Conservation (phyloP, 2,888 invertebrate species). For the Trissonchulus latispiculum region DNA sequence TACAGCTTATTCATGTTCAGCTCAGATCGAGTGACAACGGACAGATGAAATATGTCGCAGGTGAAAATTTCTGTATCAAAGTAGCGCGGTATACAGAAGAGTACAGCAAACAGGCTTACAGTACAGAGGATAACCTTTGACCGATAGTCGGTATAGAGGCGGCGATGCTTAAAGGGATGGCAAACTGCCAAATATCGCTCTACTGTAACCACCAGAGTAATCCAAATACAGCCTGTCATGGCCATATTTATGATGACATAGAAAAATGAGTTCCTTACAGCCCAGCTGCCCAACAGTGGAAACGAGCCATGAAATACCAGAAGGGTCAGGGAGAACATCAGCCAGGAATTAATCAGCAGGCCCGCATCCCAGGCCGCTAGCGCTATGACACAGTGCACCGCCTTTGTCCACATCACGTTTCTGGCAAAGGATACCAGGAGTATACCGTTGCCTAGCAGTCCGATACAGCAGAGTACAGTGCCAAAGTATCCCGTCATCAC, state of each 20-base stretch:
- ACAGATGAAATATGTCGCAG: not conserved
- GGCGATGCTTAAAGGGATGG: not conserved
- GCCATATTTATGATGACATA: slow-evolving; percentile 7
- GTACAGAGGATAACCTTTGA: not conserved
- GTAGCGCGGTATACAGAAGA: slow-evolving; percentile 10
- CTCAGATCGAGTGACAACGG: slow-evolving; percentile 5
- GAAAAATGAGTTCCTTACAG: not conserved
- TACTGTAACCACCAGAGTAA: slow-evolving; percentile 7
- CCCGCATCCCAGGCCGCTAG: not conserved
- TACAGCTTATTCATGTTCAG: slow-evolving; percentile 9
- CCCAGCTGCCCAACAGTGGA: slow-evolving; percentile 6
- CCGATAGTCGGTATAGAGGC: not conserved
- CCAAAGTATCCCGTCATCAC: not conserved
- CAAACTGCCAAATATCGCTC: slow-evolving; percentile 14
- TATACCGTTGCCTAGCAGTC: not conserved
- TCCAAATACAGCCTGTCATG: slow-evolving; percentile 18
- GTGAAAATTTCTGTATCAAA: slow-evolving; percentile 8
- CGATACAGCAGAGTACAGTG: not conserved
- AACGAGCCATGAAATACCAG: not conserved
- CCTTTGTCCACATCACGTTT: not conserved
- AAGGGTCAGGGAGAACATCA: not conserved
- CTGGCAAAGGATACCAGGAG: not conserved
- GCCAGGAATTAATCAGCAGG: not conserved
- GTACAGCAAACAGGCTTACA: not conserved
- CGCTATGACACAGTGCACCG: not conserved